Conservation (phyloP, 2,797 vertebrate species). For the Scarus forsteni region DNA sequence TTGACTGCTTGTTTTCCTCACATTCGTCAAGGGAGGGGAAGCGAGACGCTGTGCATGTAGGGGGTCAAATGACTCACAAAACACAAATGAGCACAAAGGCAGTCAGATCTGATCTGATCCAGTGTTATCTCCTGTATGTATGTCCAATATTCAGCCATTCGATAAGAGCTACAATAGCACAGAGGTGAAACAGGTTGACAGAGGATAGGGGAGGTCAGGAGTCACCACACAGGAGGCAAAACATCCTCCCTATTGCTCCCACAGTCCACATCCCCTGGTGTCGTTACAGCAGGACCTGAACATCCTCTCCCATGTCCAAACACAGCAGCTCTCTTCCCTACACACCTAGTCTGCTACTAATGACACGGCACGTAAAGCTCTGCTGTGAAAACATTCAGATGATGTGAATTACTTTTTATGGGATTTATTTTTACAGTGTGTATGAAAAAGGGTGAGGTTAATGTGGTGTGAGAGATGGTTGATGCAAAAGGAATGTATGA, state of each 20-base stretch:
- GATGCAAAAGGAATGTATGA: neutral
- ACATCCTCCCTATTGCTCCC: constrained; percentile 77
- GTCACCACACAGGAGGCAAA: constrained; percentile 82
- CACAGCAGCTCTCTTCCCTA: constrained; percentile 60
- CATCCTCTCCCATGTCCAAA: constrained; percentile 75
- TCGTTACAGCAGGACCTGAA: constrained; percentile 64
- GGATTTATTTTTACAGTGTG: constrained; percentile 4
- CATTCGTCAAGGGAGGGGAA: constrained; percentile 1
- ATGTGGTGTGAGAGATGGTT: constrained; percentile 6
- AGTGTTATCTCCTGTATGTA: constrained; percentile 54
- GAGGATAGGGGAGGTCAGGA: constrained; percentile 81
- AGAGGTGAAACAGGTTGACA: constrained; percentile 68
- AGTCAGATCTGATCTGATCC: constrained; percentile 20
- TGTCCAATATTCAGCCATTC: constrained; percentile 52
- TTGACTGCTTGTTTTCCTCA: no score
- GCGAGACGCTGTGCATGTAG: neutral
- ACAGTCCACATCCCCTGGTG: constrained; percentile 71
- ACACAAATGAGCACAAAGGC: constrained; percentile 29
- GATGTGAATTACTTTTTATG: constrained; percentile 32
- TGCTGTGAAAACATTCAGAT: constrained; percentile 36
- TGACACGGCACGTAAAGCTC: constrained; percentile 19
- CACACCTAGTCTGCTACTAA: constrained; percentile 50
- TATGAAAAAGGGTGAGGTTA: constrained; percentile 1
- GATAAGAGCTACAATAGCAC: constrained; percentile 70
- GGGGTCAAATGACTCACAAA: constrained; percentile 18